Percentiles rank a stretch among this genome's conserved stretches.
phyloP scores from a whole-genome alignment of 2,113 vertebrate genomes.

The Campylomormyrus numenius region DNA sequence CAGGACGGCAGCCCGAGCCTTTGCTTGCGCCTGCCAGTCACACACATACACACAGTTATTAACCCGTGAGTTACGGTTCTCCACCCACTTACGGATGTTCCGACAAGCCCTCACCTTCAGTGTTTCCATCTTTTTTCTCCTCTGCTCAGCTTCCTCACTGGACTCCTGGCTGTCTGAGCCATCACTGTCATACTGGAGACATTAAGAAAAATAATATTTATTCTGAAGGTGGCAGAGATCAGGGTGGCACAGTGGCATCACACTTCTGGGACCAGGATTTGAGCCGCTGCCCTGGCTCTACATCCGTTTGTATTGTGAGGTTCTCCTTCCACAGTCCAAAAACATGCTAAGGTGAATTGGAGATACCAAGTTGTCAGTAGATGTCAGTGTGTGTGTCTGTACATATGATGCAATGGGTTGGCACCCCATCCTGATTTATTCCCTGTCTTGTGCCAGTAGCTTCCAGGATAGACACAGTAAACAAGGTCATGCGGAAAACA shows the following conservation, averaged over 20 bases:
- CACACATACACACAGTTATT: constrained; percentile 1
- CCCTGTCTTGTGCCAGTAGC: neutral
- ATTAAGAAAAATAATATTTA: neutral
- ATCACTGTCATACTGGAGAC: constrained; percentile 58
- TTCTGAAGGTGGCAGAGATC: neutral
- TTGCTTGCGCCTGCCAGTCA: constrained; percentile 71
- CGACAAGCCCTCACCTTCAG: constrained; percentile 65
- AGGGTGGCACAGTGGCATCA: neutral
- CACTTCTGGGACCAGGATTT: neutral
- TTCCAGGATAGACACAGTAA: neutral
- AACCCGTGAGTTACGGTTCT: neutral
- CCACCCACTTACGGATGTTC: neutral
- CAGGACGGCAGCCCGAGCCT: constrained; percentile 77
- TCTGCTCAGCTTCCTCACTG: constrained; percentile 71
- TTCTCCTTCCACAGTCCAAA: neutral
- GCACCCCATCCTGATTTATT: neutral
- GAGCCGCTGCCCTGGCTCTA: neutral
- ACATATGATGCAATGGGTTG: neutral
- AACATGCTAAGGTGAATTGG: neutral
- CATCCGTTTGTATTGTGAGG: neutral
- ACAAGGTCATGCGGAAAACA: neutral
- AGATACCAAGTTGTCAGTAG: neutral
- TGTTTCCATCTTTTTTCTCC: constrained; percentile 78
- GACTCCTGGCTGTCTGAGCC: constrained; percentile 73
- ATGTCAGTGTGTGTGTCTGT: neutral